phyloP scores from a whole-genome alignment of 2,888 invertebrate species.

The Drosophila neotestacea region DNA sequence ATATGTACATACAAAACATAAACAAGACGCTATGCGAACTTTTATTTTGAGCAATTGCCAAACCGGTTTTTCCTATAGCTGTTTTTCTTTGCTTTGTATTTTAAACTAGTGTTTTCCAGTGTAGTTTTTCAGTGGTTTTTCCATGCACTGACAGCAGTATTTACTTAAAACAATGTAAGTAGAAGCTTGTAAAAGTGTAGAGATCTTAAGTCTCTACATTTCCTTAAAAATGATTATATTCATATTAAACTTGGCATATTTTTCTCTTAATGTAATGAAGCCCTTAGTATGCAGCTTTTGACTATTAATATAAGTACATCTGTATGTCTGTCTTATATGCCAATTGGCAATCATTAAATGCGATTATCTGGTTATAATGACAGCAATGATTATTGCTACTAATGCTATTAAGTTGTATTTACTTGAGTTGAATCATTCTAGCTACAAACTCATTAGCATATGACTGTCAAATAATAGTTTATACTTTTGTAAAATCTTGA shows the following conservation, averaged over 20 bases:
- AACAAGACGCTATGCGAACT: neutral
- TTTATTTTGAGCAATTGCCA: slow-evolving; percentile 13
- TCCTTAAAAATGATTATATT: neutral
- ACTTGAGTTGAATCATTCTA: slow-evolving; percentile 23
- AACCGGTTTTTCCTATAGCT: slow-evolving; percentile 38
- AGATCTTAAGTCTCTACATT: too few relatives aligned
- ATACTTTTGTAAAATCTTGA: slow-evolving; percentile 12
- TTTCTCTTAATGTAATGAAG: slow-evolving; percentile 3
- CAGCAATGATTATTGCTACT: neutral
- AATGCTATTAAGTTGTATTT: slow-evolving; percentile 5
- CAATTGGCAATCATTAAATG: neutral
- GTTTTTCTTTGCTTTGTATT: slow-evolving; percentile 22
- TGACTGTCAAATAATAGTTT: slow-evolving; percentile 28
- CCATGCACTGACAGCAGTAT: slow-evolving; percentile 10
- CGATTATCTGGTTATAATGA: neutral
- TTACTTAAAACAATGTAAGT: too few relatives aligned
- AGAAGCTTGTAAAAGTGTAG: too few relatives aligned
- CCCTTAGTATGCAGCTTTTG: neutral
- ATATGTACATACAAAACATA: slow-evolving; percentile 1
- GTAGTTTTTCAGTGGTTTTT: slow-evolving; percentile 3
- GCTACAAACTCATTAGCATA: slow-evolving; percentile 41
- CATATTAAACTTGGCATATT: neutral
- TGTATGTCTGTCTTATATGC: neutral
- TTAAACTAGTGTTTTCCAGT: slow-evolving; percentile 1
- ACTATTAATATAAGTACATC: too few relatives aligned